A percentile compares a stretch with the other conserved stretches of the same genome.
These are phyloP conservation scores for Cheilosia scutellata DNA, from an alignment of 2,888 invertebrate genomes.

Conservation along the genomic window DNA sequence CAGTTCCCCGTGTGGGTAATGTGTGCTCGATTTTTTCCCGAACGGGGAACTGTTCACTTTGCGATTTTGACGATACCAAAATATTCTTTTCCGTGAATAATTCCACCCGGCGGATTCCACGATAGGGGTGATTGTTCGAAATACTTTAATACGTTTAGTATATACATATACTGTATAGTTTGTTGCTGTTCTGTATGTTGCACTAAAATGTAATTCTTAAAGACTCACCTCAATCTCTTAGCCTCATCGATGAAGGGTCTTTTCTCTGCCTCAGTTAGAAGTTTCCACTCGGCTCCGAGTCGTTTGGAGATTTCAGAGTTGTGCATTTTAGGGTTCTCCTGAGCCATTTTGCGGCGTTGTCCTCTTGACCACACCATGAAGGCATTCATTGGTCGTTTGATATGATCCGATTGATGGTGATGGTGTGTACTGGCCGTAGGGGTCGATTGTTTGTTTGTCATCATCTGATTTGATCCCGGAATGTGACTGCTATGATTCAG, in stretches of 20 bases:
- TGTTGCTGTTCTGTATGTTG: not conserved
- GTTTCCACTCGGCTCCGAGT: slow-evolving; percentile 97
- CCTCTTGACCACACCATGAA: slow-evolving; percentile 98
- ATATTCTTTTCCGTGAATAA: no score
- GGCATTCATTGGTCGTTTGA: slow-evolving; percentile 98
- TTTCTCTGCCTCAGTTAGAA: slow-evolving; percentile 94
- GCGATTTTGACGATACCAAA: no score
- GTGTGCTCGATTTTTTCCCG: no score
- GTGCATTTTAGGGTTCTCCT: slow-evolving; percentile 97
- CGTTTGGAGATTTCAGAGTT: slow-evolving; percentile 95
- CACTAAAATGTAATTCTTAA: slow-evolving; percentile 4
- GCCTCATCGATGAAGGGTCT: slow-evolving; percentile 98
- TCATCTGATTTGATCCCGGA: slow-evolving; percentile 58
- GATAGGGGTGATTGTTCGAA: no score
- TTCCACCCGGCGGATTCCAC: no score
- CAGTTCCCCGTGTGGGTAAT: no score
- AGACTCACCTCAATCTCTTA: slow-evolving; percentile 90
- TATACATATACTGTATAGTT: not conserved
- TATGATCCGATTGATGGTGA: slow-evolving; percentile 87
- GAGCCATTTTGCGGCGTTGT: slow-evolving; percentile 95
- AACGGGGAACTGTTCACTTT: no score
- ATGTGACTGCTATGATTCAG: slow-evolving; percentile 67
- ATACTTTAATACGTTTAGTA: no score
- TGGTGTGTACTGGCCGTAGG: slow-evolving; percentile 78
- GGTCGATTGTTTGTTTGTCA: slow-evolving; percentile 54